A percentile compares a stretch with the other conserved stretches of the same genome.
Evolutionary conservation across 2,113 vertebrate species (phyloP).

Genomic region (Brachirus orientalis): DNA sequence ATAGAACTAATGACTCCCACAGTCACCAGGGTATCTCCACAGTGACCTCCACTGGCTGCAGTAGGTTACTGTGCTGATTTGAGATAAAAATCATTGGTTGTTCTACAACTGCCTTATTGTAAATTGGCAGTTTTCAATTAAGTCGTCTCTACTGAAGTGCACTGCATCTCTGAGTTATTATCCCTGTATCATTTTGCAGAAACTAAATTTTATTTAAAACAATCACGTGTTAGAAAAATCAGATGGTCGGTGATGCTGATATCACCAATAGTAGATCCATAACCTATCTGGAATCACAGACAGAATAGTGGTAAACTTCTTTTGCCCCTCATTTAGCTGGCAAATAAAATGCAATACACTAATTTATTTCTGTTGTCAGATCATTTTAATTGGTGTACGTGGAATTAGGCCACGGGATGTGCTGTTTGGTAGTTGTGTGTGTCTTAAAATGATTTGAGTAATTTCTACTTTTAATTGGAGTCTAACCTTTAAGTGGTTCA

Average conservation of each 20-base stretch:
- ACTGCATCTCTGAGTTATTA: background rate
- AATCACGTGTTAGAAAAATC: background rate
- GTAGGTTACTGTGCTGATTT: conserved; percentile 54
- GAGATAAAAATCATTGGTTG: conserved; percentile 17
- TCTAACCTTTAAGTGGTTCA: conserved; percentile 1
- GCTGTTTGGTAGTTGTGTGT: conserved; percentile 7
- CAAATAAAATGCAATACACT: conserved; percentile 22
- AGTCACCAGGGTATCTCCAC: conserved; percentile 69
- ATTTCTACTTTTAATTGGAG: conserved; percentile 13
- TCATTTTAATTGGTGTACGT: conserved; percentile 52
- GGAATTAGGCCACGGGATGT: conserved; percentile 13
- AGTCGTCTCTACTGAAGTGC: background rate
- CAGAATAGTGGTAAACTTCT: background rate
- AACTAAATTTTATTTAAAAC: background rate
- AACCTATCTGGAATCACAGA: too few relatives aligned
- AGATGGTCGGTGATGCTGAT: background rate
- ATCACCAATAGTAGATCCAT: too few relatives aligned
- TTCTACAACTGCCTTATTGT: background rate
- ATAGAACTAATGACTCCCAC: background rate
- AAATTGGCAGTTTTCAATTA: background rate
- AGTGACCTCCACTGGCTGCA: conserved; percentile 79
- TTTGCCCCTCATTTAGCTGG: conserved; percentile 11
- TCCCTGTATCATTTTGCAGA: too few relatives aligned
- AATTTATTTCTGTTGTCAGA: conserved; percentile 26
- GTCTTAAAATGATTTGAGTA: conserved; percentile 20